These are phyloP conservation scores for Echiichthys vipera DNA, from an alignment of 2,797 vertebrate species.

Conservation along the genomic window DNA sequence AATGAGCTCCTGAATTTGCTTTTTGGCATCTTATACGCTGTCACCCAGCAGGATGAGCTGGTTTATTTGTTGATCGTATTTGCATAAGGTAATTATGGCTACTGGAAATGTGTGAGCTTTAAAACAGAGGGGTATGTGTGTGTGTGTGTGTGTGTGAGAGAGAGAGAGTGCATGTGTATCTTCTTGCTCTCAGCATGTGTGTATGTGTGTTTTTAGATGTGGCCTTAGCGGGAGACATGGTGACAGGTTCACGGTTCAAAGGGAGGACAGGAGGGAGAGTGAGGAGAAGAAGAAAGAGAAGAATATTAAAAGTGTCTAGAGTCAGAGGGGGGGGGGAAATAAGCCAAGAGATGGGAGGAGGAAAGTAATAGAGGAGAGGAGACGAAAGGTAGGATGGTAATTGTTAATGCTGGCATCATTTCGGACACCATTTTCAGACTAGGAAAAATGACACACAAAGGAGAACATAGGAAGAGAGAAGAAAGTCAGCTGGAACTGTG, in stretches of 20 bases:
- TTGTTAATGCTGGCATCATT: constrained; percentile 36
- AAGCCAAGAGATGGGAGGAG: neutral
- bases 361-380: constrained; percentile 1
- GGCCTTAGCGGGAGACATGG: constrained; percentile 31
- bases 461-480: constrained; percentile 33
- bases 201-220: constrained; percentile 30
- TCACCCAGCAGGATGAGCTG: constrained; percentile 61
- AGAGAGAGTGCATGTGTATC: neutral
- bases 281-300: constrained; percentile 14
- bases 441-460: constrained; percentile 44
- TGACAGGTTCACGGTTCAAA: constrained; percentile 63
- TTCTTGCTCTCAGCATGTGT: constrained; percentile 29
- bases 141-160: neutral
- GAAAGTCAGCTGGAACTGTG: constrained; percentile 55
- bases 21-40: constrained; percentile 61
- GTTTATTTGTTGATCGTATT: constrained; percentile 77
- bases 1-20: constrained; percentile 65
- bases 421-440: constrained; percentile 28
- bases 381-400: neutral
- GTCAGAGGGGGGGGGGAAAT: neutral
- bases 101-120: constrained; percentile 57
- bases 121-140: constrained; percentile 30
- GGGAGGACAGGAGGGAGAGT: constrained; percentile 29
- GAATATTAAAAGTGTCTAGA: constrained; percentile 40
- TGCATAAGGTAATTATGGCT: constrained; percentile 80